These are phyloP conservation scores for Myanophis thanlyinensis DNA, from an alignment of 2,113 vertebrate genomes.

Conservation along the genomic window DNA sequence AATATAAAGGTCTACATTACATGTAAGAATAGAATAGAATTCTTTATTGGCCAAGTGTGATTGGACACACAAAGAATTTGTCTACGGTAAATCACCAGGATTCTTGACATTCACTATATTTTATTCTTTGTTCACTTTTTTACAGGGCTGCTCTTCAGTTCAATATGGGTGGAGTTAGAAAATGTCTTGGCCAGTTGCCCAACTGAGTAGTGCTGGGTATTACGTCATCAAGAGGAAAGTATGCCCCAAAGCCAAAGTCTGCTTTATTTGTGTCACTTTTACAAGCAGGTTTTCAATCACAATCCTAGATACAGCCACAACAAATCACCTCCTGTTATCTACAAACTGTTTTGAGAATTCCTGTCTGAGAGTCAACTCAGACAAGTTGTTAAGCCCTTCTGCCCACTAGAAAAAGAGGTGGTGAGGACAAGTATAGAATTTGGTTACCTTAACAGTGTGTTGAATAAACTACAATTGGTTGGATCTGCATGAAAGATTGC, in stretches of 20 bases:
- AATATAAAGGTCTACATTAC: background rate
- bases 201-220: background rate
- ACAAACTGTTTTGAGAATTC: background rate
- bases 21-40: too few species aligned
- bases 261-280: background rate
- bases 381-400: background rate
- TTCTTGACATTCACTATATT: background rate
- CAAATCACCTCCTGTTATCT: background rate
- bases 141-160: background rate
- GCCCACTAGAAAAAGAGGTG: background rate
- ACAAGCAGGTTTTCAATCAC: background rate
- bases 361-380: background rate
- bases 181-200: background rate
- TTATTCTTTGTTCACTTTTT: background rate
- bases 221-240: background rate
- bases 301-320: background rate
- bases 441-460: background rate
- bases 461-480: background rate
- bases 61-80: too few species aligned
- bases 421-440: background rate
- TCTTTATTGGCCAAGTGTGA: too few species aligned
- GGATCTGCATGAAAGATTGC: background rate
- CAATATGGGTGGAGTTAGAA: background rate
- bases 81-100: background rate
- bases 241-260: background rate